Evolutionary conservation across 2,888 invertebrate genomes (phyloP).

Genomic region (Perizoma affinitatum): DNA sequence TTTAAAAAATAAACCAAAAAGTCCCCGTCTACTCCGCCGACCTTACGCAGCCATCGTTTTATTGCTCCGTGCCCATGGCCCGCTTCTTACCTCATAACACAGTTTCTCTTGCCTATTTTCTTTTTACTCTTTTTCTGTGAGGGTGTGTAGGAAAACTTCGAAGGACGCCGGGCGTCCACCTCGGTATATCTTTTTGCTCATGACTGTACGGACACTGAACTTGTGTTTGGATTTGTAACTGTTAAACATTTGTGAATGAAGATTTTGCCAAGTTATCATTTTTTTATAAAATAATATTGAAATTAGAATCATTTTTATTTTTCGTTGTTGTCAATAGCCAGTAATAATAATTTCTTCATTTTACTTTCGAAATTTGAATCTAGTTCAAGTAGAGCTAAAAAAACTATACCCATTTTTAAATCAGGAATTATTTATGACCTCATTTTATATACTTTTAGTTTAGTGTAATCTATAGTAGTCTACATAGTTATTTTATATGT

Average conservation of each 20-base stretch:
- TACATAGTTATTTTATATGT: too few species aligned
- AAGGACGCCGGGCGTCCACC: constrained; percentile 21
- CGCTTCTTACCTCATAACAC: constrained; percentile 82
- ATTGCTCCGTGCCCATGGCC: constrained; percentile 79
- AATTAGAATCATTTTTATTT: constrained; percentile 3
- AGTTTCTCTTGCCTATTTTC: constrained; percentile 66
- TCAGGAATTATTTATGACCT: too few species aligned
- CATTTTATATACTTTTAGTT: too few species aligned
- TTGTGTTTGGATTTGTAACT: constrained; percentile 52
- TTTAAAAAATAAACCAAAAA: constrained; percentile 62
- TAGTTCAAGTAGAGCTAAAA: too few species aligned
- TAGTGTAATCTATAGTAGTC: too few species aligned
- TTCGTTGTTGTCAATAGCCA: not conserved
- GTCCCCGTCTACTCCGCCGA: constrained; percentile 63
- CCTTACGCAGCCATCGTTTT: constrained; percentile 79
- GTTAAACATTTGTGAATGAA: too few species aligned
- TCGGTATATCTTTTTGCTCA: constrained; percentile 23
- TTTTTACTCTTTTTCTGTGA: constrained; percentile 52
- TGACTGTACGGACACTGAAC: constrained; percentile 35
- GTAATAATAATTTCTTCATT: not conserved
- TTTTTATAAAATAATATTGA: too few species aligned
- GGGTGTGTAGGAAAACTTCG: constrained; percentile 60
- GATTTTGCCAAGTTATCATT: too few species aligned
- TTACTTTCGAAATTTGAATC: too few species aligned
- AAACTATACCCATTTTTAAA: too few species aligned